These are phyloP conservation scores for Drosophila eohydei DNA, from an alignment of 2,888 invertebrate genomes.

Conservation along the genomic window DNA sequence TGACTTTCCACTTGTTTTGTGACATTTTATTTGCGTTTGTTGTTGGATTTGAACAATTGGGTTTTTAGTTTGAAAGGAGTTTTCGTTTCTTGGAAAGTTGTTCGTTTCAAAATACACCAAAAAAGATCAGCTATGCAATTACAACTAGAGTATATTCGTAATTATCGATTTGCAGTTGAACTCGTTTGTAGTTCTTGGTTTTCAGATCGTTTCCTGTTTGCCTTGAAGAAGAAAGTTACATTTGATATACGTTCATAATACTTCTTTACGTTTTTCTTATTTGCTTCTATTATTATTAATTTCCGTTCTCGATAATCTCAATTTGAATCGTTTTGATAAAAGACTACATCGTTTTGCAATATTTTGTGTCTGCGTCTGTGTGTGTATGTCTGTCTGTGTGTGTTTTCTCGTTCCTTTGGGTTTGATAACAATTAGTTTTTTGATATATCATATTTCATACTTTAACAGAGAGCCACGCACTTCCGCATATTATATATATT, in stretches of 20 bases:
- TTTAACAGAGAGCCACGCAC: slow-evolving; percentile 12
- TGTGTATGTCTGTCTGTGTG: background rate
- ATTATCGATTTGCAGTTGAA: slow-evolving; percentile 42
- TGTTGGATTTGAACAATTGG: slow-evolving; percentile 56
- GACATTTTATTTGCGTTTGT: slow-evolving; percentile 46
- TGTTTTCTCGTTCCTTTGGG: slow-evolving; percentile 7
- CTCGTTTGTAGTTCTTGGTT: slow-evolving; percentile 16
- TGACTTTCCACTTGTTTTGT: slow-evolving; percentile 19
- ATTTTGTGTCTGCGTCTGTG: slow-evolving; percentile 11
- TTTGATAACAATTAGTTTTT: slow-evolving; percentile 47
- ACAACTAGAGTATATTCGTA: slow-evolving; percentile 60
- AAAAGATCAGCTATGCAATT: slow-evolving; percentile 72
- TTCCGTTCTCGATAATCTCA: slow-evolving; percentile 19
- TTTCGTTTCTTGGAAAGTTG: slow-evolving; percentile 42
- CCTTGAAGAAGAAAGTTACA: slow-evolving; percentile 37
- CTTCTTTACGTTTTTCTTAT: slow-evolving; percentile 4
- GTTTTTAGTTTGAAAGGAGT: slow-evolving; percentile 53
- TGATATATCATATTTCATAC: slow-evolving; percentile 37
- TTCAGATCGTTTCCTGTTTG: slow-evolving; percentile 13
- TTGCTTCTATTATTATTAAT: background rate
- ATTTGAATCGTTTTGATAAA: slow-evolving; percentile 21
- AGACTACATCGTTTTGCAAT: slow-evolving; percentile 11
- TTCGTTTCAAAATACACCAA: slow-evolving; percentile 71
- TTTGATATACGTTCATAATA: slow-evolving; percentile 49
- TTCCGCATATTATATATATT: slow-evolving; percentile 7